These are phyloP conservation scores for Conopomorpha cramerella DNA, from an alignment of 1,140 invertebrate species.

Conservation along the genomic window DNA sequence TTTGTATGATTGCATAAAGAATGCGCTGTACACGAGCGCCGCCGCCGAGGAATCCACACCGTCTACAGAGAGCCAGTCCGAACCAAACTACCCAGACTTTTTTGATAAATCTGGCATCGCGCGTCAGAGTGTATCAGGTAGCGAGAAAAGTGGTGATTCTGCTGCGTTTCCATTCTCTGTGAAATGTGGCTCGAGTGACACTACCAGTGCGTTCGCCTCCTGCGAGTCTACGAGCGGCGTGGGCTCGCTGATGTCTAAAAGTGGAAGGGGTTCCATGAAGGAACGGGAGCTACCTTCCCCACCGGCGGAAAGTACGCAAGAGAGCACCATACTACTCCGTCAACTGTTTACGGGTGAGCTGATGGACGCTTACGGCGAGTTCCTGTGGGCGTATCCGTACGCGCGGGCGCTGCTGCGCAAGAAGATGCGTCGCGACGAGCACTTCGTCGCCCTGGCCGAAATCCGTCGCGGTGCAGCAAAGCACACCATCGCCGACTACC, in stretches of 20 bases:
- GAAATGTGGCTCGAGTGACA: conserved; percentile 52
- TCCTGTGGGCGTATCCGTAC: conserved; percentile 39
- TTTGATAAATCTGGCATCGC: conserved; percentile 39
- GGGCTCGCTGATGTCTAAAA: conserved; percentile 34
- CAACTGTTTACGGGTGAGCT: conserved; percentile 53
- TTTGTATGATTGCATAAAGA: conserved; percentile 55
- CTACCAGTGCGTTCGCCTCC: conserved; percentile 37
- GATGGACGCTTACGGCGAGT: conserved; percentile 50
- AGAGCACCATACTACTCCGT: conserved; percentile 49
- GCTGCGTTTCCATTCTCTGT: conserved; percentile 50
- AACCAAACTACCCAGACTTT: conserved; percentile 41
- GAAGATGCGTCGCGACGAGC: conserved; percentile 44
- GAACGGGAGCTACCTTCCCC: conserved; percentile 35
- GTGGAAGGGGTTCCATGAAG: conserved; percentile 31
- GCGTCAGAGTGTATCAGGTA: conserved; percentile 42
- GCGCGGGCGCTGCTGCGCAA: conserved; percentile 38
- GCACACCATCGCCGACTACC: conserved; percentile 46
- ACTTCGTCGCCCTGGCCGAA: conserved; percentile 47
- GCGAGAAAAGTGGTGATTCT: conserved; percentile 45
- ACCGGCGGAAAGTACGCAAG: conserved; percentile 23
- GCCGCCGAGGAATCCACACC: conserved; percentile 38
- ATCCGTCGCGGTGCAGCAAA: conserved; percentile 49
- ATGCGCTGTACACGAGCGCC: conserved; percentile 31
- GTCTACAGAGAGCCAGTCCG: conserved; percentile 37
- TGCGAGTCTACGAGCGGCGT: conserved; percentile 46